Percentiles rank a stretch among this genome's conserved stretches.
Conservation (phyloP, 1,140 invertebrate genomes). For the Ridgeia piscesae region DNA sequence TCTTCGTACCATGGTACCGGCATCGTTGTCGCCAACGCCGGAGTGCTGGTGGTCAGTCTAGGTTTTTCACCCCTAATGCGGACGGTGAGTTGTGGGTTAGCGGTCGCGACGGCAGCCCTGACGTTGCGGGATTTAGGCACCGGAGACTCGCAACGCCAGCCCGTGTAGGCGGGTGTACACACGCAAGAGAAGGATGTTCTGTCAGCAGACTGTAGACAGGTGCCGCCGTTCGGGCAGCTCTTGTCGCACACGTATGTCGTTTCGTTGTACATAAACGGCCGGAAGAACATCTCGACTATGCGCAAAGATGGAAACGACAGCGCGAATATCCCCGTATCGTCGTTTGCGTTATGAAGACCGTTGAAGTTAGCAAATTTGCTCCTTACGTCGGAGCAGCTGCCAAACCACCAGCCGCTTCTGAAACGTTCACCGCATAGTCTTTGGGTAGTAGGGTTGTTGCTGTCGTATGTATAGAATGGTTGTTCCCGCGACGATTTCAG, state of each 20-base stretch:
- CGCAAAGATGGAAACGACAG: background rate
- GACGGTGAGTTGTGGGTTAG: too few species aligned
- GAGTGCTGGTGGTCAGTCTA: too few species aligned
- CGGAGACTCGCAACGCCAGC: background rate
- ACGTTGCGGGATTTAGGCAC: too few species aligned
- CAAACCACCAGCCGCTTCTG: background rate
- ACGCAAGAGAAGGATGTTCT: background rate
- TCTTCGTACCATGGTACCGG: too few species aligned
- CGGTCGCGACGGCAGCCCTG: too few species aligned
- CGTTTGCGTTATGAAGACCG: background rate
- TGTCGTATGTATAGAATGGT: background rate
- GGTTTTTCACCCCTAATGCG: too few species aligned
- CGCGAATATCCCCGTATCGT: background rate
- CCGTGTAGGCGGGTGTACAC: background rate
- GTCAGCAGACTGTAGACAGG: background rate
- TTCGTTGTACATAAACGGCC: background rate
- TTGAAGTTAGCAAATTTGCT: background rate
- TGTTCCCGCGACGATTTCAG: too few species aligned
- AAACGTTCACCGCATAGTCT: background rate
- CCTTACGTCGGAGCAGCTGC: background rate
- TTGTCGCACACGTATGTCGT: background rate
- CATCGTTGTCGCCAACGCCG: too few species aligned
- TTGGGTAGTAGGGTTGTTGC: background rate
- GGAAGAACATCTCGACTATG: background rate
- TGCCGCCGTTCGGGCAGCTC: background rate